A percentile compares a stretch with the other conserved stretches of the same genome.
These are phyloP conservation scores for Eidolon helvum DNA, from an alignment of 2,113 vertebrate genomes.

Conservation along the genomic window DNA sequence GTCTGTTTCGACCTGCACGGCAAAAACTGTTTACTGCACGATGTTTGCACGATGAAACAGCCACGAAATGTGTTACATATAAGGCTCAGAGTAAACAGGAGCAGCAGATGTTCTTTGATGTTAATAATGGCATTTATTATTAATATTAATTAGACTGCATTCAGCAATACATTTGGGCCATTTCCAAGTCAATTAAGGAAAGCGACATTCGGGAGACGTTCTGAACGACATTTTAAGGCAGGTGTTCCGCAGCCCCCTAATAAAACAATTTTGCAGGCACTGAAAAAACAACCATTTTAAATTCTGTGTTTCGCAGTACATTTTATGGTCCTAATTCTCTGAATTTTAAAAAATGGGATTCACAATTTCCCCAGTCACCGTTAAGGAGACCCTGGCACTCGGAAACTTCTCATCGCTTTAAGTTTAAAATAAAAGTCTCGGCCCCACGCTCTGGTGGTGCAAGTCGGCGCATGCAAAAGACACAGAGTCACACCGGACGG, in stretches of 20 bases:
- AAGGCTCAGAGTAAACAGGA: slow-evolving; percentile 99
- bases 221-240: slow-evolving; percentile 99
- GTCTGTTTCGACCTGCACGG: slow-evolving; percentile 89
- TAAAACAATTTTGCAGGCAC: slow-evolving; percentile 98
- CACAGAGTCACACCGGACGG: too few relatives aligned
- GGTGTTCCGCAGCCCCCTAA: slow-evolving; percentile 98
- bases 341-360: slow-evolving; percentile 82
- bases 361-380: slow-evolving; percentile 75
- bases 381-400: slow-evolving; percentile 51
- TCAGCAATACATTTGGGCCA: slow-evolving; percentile 99
- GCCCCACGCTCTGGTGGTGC: neutral
- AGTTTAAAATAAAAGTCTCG: slow-evolving; percentile 72
- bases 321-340: slow-evolving; percentile 84
- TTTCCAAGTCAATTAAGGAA: slow-evolving; percentile 99
- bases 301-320: slow-evolving; percentile 86
- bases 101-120: slow-evolving; percentile 99
- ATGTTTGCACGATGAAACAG: slow-evolving; percentile 98
- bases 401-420: slow-evolving; percentile 72
- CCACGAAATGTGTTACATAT: slow-evolving; percentile 99
- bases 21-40: slow-evolving; percentile 95
- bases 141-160: slow-evolving; percentile 99
- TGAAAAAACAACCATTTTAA: slow-evolving; percentile 97
- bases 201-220: slow-evolving; percentile 99
- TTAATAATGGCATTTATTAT: slow-evolving; percentile 99
- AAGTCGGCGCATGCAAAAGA: slow-evolving; percentile 55